Evolutionary conservation across 2,888 invertebrate genomes (phyloP).

Genomic region (Chaetoderma sp.): DNA sequence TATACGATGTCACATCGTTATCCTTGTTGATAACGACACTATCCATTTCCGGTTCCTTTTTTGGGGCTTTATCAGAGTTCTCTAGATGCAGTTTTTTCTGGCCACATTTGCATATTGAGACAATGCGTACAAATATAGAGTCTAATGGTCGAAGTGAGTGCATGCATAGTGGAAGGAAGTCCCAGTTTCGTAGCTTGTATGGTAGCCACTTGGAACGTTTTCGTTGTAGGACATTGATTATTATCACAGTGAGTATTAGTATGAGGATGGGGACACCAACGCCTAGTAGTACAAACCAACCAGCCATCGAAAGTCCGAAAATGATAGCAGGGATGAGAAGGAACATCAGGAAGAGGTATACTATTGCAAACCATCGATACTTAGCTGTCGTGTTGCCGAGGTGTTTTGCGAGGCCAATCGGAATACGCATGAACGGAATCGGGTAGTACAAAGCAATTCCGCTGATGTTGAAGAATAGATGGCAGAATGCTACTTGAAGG

Average conservation of each 20-base stretch:
- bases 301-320: conserved; percentile 58
- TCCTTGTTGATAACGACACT: too few relatives aligned
- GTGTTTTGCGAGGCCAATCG: conserved; percentile 71
- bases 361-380: conserved; percentile 74
- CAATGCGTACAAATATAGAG: conserved; percentile 19
- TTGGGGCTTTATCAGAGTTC: too few relatives aligned
- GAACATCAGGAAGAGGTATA: conserved; percentile 68
- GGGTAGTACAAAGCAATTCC: conserved; percentile 73
- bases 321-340: conserved; percentile 56
- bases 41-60: too few relatives aligned
- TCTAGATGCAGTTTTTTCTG: too few relatives aligned
- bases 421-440: conserved; percentile 72
- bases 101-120: too few relatives aligned
- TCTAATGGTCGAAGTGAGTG: conserved; percentile 61
- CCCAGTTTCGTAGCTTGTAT: conserved; percentile 55
- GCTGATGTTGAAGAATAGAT: conserved; percentile 65
- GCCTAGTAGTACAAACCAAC: conserved; percentile 42
- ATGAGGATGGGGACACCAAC: conserved; percentile 50
- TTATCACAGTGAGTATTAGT: conserved; percentile 48
- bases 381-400: conserved; percentile 73
- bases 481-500: conserved; percentile 64
- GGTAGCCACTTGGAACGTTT: conserved; percentile 51
- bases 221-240: conserved; percentile 58
- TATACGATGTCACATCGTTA: too few relatives aligned
- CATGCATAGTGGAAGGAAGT: conserved; percentile 60